Conservation (phyloP, 37 sponge, comb jelly and placozoan genomes). For the Geodia barretti region DNA sequence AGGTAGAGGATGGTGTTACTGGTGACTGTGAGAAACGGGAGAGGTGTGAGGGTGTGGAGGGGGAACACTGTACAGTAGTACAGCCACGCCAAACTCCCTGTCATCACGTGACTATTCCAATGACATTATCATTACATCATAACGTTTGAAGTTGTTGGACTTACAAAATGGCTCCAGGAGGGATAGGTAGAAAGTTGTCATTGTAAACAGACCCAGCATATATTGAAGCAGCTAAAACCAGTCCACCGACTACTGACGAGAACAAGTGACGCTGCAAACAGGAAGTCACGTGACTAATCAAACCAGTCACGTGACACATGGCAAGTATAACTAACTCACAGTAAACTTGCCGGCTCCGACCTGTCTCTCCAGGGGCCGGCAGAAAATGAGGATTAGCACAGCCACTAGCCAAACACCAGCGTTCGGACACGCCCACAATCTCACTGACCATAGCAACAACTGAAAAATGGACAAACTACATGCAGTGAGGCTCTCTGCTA, state of each 20-base stretch:
- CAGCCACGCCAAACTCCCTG: conserved; percentile 5
- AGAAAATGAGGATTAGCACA: conserved; percentile 43
- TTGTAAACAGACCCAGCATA: neutral
- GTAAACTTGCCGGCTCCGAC: conserved; percentile 37
- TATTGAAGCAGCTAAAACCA: neutral
- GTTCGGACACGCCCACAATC: conserved; percentile 47
- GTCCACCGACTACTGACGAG: neutral
- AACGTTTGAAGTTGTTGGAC: neutral
- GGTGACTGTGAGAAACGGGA: conserved; percentile 3
- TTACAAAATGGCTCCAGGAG: conserved; percentile 8
- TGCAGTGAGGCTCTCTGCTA: conserved; percentile 4
- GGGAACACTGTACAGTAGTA: conserved; percentile 5
- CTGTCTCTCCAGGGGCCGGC: conserved; percentile 41
- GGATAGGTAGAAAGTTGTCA: neutral
- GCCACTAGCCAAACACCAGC: conserved; percentile 44
- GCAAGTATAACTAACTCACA: conserved; percentile 12
- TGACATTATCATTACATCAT: conserved; percentile 2
- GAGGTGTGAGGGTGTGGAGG: neutral
- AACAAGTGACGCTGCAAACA: neutral
- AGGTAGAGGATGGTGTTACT: conserved; percentile 33
- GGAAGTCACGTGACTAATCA: neutral
- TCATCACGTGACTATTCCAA: conserved; percentile 18
- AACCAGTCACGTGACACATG: neutral
- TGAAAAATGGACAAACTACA: neutral
- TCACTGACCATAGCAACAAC: conserved; percentile 16